A percentile compares a stretch with the other conserved stretches of the same genome.
Evolutionary conservation across 2,113 vertebrate genomes (phyloP).

Genomic region (Solenodon paradoxus): DNA sequence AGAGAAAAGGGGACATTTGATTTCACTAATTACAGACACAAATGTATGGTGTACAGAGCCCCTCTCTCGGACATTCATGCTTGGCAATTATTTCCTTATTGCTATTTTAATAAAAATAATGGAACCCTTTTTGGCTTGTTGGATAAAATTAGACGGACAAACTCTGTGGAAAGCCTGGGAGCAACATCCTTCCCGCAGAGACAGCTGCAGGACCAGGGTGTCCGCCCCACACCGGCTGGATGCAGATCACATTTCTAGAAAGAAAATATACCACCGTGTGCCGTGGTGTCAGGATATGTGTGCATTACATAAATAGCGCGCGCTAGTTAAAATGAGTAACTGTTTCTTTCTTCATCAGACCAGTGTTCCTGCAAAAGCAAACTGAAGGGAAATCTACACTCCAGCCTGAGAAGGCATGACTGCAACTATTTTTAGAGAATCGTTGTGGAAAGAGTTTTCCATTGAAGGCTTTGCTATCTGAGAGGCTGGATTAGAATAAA

Average conservation of each 20-base stretch:
- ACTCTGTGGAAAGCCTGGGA: not conserved
- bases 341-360: not conserved
- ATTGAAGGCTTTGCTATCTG: not conserved
- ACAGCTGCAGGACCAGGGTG: conserved; percentile 35
- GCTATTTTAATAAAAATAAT: conserved; percentile 50
- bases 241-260: not conserved
- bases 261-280: not conserved
- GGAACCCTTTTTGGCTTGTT: conserved; percentile 35
- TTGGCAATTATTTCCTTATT: conserved; percentile 38
- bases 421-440: not conserved
- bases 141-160: conserved; percentile 48
- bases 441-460: not conserved
- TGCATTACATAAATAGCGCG: not conserved
- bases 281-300: not conserved
- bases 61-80: not conserved
- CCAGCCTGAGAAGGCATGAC: not conserved
- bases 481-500: not conserved
- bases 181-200: not conserved
- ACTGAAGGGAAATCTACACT: not conserved
- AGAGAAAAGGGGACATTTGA: not conserved
- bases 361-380: not conserved
- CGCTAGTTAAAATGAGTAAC: not conserved
- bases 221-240: not conserved
- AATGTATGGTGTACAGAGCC: not conserved
- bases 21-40: conserved; percentile 26